Percentiles rank a stretch among this genome's conserved stretches.
Conservation (phyloP, 2,113 vertebrate species). For the Ellobius talpinus region DNA sequence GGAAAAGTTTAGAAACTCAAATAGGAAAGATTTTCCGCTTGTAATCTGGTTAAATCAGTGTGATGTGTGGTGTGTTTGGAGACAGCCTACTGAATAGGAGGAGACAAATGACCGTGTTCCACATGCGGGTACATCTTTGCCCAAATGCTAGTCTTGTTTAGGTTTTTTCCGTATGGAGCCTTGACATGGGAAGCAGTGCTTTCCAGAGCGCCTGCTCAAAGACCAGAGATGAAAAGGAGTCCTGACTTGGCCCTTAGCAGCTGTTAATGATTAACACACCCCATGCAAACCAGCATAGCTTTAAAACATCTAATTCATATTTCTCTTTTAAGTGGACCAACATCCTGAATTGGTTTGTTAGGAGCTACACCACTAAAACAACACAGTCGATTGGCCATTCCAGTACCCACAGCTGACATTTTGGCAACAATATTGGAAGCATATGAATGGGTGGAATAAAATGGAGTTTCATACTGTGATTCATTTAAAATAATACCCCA, state of each 20-base stretch:
- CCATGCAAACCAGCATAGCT: background rate
- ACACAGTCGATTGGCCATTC: background rate
- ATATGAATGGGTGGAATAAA: background rate
- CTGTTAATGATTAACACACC: background rate
- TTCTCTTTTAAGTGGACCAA: background rate
- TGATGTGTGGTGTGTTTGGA: background rate
- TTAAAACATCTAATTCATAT: background rate
- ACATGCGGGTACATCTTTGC: background rate
- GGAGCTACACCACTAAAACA: background rate
- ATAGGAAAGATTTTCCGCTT: no score
- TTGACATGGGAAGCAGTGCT: background rate
- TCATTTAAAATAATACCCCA: background rate
- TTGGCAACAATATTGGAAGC: background rate
- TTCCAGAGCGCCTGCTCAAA: background rate
- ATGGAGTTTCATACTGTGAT: background rate
- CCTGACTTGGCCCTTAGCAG: background rate
- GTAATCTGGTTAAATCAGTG: accelerated
- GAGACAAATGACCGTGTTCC: background rate
- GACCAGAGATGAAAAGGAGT: background rate
- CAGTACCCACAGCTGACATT: background rate
- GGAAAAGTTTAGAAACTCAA: background rate
- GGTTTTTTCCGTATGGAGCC: background rate
- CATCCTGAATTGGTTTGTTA: background rate
- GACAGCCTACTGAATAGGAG: background rate
- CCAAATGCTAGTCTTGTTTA: background rate